phyloP scores from a whole-genome alignment of 2,113 vertebrate genomes.

The Fulmarus glacialis region DNA sequence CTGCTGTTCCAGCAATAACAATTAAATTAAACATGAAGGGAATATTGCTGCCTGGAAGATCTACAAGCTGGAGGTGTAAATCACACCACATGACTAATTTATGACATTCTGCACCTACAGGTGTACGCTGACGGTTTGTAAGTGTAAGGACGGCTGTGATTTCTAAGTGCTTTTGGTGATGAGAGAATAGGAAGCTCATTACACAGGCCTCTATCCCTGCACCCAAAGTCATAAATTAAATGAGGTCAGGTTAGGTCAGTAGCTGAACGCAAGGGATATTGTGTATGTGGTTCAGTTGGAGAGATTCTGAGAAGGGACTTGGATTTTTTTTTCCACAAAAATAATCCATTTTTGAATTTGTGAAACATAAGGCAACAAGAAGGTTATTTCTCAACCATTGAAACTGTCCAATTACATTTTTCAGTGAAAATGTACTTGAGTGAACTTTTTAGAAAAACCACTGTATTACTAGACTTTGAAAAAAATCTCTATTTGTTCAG shows the following conservation, averaged over 20 bases:
- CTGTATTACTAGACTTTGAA: neutral
- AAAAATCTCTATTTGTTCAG: neutral
- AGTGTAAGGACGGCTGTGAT: neutral
- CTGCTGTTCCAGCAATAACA: slow-evolving; percentile 28
- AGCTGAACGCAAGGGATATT: neutral
- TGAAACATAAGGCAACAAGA: neutral
- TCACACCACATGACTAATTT: neutral
- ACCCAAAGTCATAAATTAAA: neutral
- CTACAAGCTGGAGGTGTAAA: slow-evolving; percentile 8
- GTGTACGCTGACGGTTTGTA: neutral
- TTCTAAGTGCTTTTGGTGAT: neutral
- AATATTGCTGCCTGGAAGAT: neutral
- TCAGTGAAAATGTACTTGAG: neutral
- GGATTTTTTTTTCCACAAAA: neutral
- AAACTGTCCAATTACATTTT: neutral
- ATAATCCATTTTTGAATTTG: neutral
- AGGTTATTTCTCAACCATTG: neutral
- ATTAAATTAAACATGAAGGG: slow-evolving; percentile 52
- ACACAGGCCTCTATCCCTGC: neutral
- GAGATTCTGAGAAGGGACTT: neutral
- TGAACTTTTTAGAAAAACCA: neutral
- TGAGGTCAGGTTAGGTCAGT: neutral
- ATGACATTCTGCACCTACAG: neutral
- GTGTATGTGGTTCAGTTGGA: neutral
- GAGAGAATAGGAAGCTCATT: neutral